These are phyloP conservation scores for Odocoileus hemionus DNA, from an alignment of 2,113 vertebrate genomes.

Conservation along the genomic window DNA sequence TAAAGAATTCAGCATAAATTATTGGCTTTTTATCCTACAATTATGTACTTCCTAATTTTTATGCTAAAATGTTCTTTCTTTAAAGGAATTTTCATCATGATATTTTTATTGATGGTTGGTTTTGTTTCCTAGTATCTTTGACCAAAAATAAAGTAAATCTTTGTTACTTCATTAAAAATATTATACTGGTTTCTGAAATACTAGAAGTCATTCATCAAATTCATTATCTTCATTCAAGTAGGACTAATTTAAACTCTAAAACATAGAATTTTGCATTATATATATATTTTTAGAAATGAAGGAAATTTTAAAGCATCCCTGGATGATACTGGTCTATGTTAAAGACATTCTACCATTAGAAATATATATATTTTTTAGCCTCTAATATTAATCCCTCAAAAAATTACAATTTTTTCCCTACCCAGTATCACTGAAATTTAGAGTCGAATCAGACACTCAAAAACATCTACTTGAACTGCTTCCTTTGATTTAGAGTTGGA, in stretches of 20 bases:
- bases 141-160: not conserved
- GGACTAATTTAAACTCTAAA: not conserved
- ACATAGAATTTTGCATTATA: not conserved
- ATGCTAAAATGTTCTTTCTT: not conserved
- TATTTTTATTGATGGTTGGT: not conserved
- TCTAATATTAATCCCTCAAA: not conserved
- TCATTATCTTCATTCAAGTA: not conserved
- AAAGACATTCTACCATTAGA: constrained; percentile 20
- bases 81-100: not conserved
- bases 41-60: not conserved
- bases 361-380: not conserved
- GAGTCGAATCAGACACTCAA: not conserved
- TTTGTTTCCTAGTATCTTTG: not conserved
- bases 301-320: not conserved
- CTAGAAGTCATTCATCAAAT: not conserved
- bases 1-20: not conserved
- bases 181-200: not conserved
- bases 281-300: constrained; percentile 21
- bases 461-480: not conserved
- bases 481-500: not conserved
- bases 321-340: not conserved
- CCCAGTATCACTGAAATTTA: not conserved
- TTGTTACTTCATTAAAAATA: not conserved
- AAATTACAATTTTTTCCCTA: not conserved
- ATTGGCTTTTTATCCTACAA: not conserved